Conservation (phyloP, 2,797 vertebrate genomes). For the Anguilla obscura region DNA sequence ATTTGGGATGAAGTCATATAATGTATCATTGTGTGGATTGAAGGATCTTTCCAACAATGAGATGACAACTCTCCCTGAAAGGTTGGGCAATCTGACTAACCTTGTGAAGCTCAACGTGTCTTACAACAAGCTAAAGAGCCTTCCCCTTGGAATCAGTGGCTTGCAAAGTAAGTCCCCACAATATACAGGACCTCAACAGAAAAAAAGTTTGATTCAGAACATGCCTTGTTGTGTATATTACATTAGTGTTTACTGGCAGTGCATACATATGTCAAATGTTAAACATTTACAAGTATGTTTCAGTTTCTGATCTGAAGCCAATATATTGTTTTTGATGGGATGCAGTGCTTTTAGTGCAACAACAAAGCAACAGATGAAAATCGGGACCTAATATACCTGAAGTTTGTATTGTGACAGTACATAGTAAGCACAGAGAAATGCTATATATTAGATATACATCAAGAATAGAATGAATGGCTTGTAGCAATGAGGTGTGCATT, state of each 20-base stretch:
- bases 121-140: constrained; percentile 73
- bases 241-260: neutral
- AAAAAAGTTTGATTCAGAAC: neutral
- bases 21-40: constrained; percentile 43
- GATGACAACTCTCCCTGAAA: constrained; percentile 69
- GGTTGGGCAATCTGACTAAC: constrained; percentile 68
- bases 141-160: constrained; percentile 74
- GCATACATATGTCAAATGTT: neutral
- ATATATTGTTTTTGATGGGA: neutral
- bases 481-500: neutral
- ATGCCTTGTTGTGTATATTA: neutral
- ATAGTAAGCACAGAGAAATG: neutral
- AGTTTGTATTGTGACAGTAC: neutral
- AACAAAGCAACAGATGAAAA: neutral
- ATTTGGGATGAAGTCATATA: constrained; percentile 11
- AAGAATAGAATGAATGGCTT: constrained; percentile 2
- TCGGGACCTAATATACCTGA: neutral
- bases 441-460: neutral
- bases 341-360: neutral
- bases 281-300: neutral
- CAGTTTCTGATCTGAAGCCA: neutral
- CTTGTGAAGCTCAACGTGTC: constrained; percentile 75
- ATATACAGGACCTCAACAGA: neutral
- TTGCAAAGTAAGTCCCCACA: constrained; percentile 76
- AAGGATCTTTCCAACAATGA: constrained; percentile 82